A percentile compares a stretch with the other conserved stretches of the same genome.
phyloP scores from a whole-genome alignment of 2,113 vertebrate species.

The Orcinus orca region DNA sequence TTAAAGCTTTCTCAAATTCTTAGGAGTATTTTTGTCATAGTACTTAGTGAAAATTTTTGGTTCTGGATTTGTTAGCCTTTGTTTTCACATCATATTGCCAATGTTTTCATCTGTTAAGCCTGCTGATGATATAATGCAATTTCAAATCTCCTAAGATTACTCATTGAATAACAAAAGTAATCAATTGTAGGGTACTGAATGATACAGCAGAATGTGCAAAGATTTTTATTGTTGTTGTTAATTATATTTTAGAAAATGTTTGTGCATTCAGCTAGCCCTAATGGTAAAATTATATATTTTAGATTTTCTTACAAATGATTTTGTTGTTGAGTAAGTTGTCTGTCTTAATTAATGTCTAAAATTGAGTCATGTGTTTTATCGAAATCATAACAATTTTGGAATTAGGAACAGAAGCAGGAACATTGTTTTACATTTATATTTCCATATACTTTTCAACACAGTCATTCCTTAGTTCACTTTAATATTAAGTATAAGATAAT shows the following conservation, averaged over 20 bases:
- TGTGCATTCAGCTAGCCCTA: not conserved
- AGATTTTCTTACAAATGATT: not conserved
- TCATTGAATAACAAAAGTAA: constrained; percentile 34
- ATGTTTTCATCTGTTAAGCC: not conserved
- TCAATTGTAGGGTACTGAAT: not conserved
- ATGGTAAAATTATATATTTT: constrained; percentile 1
- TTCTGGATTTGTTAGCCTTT: not conserved
- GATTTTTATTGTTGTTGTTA: not conserved
- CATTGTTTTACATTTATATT: not conserved
- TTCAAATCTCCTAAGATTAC: not conserved
- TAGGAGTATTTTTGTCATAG: not conserved
- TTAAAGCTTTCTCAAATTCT: not conserved
- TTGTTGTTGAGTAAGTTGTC: not conserved
- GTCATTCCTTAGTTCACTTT: not conserved
- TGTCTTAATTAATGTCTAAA: constrained; percentile 6
- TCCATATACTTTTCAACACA: not conserved
- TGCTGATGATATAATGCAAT: not conserved
- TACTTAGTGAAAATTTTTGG: not conserved
- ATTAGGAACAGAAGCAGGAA: not conserved
- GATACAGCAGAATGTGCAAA: not conserved
- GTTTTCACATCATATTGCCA: not conserved
- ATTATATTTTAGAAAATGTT: constrained; percentile 11
- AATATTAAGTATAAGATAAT: not conserved
- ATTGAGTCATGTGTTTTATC: not conserved
- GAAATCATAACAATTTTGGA: not conserved